Evolutionary conservation across 1,140 invertebrate species (phyloP).

Genomic region (Rhopalosiphum maidis): DNA sequence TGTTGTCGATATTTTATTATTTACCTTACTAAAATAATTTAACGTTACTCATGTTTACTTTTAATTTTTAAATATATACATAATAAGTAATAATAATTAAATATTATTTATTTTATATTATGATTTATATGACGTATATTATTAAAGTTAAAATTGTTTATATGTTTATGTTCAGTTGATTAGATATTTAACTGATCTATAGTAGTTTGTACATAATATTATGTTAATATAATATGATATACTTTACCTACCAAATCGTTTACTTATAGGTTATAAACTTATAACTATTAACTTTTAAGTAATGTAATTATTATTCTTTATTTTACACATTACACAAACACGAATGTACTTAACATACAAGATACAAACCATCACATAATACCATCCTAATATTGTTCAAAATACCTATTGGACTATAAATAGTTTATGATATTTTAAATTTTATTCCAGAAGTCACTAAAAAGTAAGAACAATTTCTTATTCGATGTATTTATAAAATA

Average conservation of each 20-base stretch:
- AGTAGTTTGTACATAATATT: background rate
- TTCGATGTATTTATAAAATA: background rate
- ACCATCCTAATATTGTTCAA: background rate
- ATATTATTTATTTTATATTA: background rate
- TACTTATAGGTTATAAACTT: too few relatives aligned
- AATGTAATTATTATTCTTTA: too few relatives aligned
- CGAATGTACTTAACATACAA: too few relatives aligned
- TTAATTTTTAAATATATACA: background rate
- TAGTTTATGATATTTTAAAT: background rate
- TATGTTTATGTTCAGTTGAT: background rate
- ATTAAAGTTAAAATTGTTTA: background rate
- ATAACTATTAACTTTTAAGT: too few relatives aligned
- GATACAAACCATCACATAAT: too few relatives aligned
- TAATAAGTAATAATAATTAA: background rate
- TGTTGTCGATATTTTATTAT: background rate
- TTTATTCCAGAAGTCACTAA: background rate
- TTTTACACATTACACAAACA: too few relatives aligned
- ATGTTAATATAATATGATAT: too few relatives aligned
- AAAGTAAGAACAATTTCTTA: background rate
- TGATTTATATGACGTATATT: background rate
- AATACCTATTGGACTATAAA: background rate
- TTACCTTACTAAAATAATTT: background rate
- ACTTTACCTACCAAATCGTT: too few relatives aligned
- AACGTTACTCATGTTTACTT: background rate
- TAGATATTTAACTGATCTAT: background rate